These are phyloP conservation scores for Tetramorium simillimum DNA, from an alignment of 1,140 invertebrate genomes.

Conservation along the genomic window DNA sequence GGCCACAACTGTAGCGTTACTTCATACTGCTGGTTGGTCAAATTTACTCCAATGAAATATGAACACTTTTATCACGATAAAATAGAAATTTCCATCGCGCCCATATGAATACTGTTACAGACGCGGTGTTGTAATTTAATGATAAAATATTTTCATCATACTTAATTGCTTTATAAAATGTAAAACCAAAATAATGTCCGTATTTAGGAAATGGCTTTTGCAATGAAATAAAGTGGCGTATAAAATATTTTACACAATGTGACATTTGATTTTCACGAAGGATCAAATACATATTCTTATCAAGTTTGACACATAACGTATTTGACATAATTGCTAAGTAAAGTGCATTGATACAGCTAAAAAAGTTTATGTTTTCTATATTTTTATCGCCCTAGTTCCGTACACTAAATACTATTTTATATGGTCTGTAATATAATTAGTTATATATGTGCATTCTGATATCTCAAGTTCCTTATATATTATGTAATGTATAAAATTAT, in stretches of 20 bases:
- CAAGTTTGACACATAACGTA: background rate
- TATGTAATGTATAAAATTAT: background rate
- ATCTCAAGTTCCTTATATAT: background rate
- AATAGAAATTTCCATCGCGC: constrained; percentile 37
- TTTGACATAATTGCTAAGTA: background rate
- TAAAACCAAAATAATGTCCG: constrained; percentile 29
- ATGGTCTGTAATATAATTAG: background rate
- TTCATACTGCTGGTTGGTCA: background rate
- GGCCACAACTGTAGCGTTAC: background rate
- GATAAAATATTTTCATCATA: constrained; percentile 51
- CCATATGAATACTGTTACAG: background rate
- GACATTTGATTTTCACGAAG: background rate
- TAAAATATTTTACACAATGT: constrained; percentile 24
- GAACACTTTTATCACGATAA: constrained; percentile 36
- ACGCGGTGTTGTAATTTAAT: constrained; percentile 5
- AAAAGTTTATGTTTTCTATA: background rate
- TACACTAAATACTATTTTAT: background rate
- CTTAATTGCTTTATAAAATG: constrained; percentile 40
- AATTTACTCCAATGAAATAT: constrained; percentile 47
- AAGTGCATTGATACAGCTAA: background rate
- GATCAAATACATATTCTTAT: background rate
- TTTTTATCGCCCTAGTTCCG: background rate
- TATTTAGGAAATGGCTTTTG: constrained; percentile 28
- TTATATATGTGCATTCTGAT: background rate
- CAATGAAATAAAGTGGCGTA: constrained; percentile 23